Conservation (phyloP, 2,888 invertebrate genomes). For the Acrobasis suavella region DNA sequence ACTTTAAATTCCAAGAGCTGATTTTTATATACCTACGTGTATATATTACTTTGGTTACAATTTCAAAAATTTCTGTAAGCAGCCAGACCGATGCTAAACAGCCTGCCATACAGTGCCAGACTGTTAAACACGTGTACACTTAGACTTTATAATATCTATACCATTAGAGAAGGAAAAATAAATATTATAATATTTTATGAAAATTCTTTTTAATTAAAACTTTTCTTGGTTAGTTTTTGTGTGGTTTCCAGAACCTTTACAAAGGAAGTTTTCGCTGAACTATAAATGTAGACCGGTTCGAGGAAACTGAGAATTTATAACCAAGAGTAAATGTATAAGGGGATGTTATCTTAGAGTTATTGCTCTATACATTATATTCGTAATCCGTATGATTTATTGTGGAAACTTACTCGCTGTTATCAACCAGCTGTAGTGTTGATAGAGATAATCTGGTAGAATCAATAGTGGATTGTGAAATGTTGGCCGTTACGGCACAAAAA, state of each 20-base stretch:
- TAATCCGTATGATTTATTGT: slow-evolving; percentile 49
- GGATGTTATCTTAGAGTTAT: slow-evolving; percentile 25
- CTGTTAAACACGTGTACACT: too few species aligned
- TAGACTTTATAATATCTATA: too few species aligned
- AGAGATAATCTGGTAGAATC: slow-evolving; percentile 54
- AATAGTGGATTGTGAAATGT: slow-evolving; percentile 56
- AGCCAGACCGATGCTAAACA: too few species aligned
- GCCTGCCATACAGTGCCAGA: too few species aligned
- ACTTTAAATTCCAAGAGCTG: too few species aligned
- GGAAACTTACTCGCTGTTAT: slow-evolving; percentile 59
- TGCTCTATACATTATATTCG: slow-evolving; percentile 28
- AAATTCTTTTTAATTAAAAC: too few species aligned
- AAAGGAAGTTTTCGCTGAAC: neutral
- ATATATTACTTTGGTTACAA: too few species aligned
- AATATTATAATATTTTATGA: too few species aligned
- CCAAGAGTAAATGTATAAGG: slow-evolving; percentile 24
- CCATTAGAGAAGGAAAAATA: too few species aligned
- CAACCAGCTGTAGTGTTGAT: slow-evolving; percentile 50
- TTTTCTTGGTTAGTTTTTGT: neutral
- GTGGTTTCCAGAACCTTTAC: neutral
- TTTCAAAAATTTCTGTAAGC: too few species aligned
- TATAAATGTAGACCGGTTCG: neutral
- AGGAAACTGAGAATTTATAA: slow-evolving; percentile 24
- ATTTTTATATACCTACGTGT: too few species aligned
- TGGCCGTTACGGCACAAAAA: slow-evolving; percentile 45